Percentiles rank a stretch among this genome's conserved stretches.
Conservation (phyloP, 1,140 invertebrate species). For the Mya arenaria region DNA sequence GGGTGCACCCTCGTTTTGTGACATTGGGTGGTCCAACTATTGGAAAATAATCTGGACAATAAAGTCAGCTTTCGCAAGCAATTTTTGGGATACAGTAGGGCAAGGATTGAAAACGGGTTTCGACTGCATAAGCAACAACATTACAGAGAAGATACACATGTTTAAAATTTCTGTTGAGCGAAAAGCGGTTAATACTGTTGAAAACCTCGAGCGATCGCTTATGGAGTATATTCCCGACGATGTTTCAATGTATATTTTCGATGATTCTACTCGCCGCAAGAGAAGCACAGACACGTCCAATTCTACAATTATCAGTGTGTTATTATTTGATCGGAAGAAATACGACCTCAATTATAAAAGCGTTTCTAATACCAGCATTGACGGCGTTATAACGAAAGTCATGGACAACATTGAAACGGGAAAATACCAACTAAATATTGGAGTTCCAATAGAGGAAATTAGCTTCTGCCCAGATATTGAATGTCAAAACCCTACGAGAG, state of each 20-base stretch:
- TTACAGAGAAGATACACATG: not conserved
- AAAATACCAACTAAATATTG: not conserved
- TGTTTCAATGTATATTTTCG: not conserved
- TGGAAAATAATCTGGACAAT: conserved; percentile 22
- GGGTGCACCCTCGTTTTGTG: conserved; percentile 15
- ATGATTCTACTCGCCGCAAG: not conserved
- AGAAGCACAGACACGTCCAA: not conserved
- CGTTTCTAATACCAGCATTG: not conserved
- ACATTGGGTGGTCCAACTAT: conserved; percentile 3
- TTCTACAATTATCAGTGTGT: not conserved
- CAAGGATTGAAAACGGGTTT: not conserved
- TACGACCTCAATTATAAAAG: not conserved
- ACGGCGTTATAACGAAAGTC: not conserved
- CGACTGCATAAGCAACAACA: not conserved
- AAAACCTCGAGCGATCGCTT: not conserved
- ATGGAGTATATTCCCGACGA: not conserved
- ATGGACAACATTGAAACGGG: not conserved
- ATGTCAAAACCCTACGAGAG: not conserved
- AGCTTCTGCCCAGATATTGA: not conserved
- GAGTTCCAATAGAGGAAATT: not conserved
- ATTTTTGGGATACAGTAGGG: not conserved
- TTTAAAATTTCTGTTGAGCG: not conserved
- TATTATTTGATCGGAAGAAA: not conserved
- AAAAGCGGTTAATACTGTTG: not conserved
- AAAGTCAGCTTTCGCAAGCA: not conserved